These are phyloP conservation scores for Hydrophis major DNA, from an alignment of 2,797 vertebrate species.

Conservation along the genomic window DNA sequence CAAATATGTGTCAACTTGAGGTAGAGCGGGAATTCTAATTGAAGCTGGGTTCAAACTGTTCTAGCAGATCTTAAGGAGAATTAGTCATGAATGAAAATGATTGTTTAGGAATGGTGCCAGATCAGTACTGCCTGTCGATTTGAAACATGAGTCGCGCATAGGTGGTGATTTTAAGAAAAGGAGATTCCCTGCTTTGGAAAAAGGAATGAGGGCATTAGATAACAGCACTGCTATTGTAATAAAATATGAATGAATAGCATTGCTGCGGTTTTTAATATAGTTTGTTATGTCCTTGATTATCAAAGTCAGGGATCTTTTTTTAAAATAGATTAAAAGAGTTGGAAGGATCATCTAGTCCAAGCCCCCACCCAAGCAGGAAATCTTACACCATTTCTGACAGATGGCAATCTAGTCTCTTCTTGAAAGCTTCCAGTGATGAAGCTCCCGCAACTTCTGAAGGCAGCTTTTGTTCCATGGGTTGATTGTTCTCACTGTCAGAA, in stretches of 20 bases:
- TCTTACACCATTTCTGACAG: no score
- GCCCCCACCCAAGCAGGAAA: no score
- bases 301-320: not conserved
- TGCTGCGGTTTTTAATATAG: not conserved
- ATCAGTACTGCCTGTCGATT: not conserved
- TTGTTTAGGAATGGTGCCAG: not conserved
- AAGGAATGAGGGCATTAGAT: not conserved
- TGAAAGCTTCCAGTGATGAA: no score
- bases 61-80: not conserved
- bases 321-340: no score
- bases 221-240: not conserved
- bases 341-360: no score
- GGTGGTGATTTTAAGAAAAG: not conserved
- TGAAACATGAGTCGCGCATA: not conserved
- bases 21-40: not conserved
- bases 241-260: not conserved
- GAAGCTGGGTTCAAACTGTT: not conserved
- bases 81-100: not conserved
- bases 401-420: no score
- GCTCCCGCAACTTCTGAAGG: no score
- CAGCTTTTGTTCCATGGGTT: no score
- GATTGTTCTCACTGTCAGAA: no score
- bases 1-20: not conserved
- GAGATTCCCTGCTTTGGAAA: not conserved
- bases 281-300: not conserved